phyloP scores from a whole-genome alignment of 2,797 vertebrate species.

The Hapalemur alaotrensis region DNA sequence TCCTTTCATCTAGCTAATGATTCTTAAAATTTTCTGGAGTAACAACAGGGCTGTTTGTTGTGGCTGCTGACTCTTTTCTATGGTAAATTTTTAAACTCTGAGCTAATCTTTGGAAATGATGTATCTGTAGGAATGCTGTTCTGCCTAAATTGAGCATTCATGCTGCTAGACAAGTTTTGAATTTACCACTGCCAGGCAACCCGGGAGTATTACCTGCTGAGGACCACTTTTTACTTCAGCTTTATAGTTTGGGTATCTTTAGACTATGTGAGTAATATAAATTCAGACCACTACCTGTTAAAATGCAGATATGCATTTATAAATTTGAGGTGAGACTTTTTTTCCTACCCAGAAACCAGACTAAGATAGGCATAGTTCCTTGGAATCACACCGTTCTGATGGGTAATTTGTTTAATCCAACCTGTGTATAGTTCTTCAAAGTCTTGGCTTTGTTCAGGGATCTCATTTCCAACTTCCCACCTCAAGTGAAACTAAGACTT shows the following conservation, averaged over 20 bases:
- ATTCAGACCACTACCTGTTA: neutral
- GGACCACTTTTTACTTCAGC: neutral
- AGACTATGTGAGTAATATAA: neutral
- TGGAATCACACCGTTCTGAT: neutral
- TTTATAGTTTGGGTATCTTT: neutral
- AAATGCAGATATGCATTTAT: neutral
- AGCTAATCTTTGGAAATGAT: neutral
- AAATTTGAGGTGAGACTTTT: neutral
- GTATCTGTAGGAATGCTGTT: neutral
- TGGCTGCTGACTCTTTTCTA: neutral
- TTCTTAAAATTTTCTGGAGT: neutral
- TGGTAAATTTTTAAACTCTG: neutral
- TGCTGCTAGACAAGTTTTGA: neutral
- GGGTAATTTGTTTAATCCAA: neutral
- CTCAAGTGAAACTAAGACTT: neutral
- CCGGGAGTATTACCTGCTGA: neutral
- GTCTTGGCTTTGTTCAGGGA: neutral
- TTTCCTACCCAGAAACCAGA: neutral
- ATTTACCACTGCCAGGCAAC: neutral
- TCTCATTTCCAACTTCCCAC: neutral
- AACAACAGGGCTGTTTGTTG: neutral
- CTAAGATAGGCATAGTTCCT: neutral
- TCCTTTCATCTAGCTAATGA: neutral
- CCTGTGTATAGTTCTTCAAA: neutral
- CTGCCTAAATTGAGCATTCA: neutral